Percentiles rank a stretch among this genome's conserved stretches.
Conservation (phyloP, 2,888 invertebrate genomes). For the Diploptera punctata region DNA sequence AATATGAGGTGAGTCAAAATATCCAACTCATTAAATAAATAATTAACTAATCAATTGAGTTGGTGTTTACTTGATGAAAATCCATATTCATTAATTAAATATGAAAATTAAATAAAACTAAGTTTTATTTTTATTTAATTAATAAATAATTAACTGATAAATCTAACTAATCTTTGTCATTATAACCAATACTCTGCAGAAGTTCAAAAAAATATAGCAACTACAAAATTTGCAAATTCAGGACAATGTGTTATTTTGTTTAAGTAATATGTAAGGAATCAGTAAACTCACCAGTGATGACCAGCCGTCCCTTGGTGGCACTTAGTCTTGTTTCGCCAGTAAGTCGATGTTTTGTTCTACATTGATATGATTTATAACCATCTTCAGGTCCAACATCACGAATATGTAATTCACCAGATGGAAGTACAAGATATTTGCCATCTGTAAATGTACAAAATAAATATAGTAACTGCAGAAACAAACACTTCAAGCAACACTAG, state of each 20-base stretch:
- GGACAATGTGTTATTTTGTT: conserved; percentile 1
- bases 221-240: not conserved
- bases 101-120: too few relatives aligned
- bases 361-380: conserved; percentile 92
- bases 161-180: too few relatives aligned
- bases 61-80: too few relatives aligned
- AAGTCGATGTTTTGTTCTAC: conserved; percentile 90
- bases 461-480: too few relatives aligned
- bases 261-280: not conserved
- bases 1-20: too few relatives aligned
- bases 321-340: conserved; percentile 93
- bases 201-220: not conserved
- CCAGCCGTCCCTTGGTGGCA: conserved; percentile 91
- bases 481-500: too few relatives aligned
- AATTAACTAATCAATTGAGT: too few relatives aligned
- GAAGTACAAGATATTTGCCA: conserved; percentile 93
- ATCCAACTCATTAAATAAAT: too few relatives aligned
- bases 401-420: conserved; percentile 94
- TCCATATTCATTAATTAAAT: too few relatives aligned
- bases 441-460: conserved; percentile 62
- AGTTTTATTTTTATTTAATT: too few relatives aligned
- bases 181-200: not conserved
- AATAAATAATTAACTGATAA: too few relatives aligned
- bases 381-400: conserved; percentile 95
- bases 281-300: conserved; percentile 91